phyloP scores from a whole-genome alignment of 1,140 invertebrate species.

The Lepidostoma basale region DNA sequence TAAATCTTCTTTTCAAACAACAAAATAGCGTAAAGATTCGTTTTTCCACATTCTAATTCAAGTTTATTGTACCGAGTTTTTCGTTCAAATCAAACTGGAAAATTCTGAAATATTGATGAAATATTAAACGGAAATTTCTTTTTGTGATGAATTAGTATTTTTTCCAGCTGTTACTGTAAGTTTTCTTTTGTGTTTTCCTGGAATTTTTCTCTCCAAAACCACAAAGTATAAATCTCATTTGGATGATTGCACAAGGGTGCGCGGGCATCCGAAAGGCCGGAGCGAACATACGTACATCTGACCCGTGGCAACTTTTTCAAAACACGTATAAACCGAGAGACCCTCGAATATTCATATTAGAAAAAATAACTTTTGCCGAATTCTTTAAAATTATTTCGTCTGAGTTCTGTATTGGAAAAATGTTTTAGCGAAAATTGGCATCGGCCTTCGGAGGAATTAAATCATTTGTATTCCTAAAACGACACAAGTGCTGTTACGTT shows the following conservation, averaged over 20 bases:
- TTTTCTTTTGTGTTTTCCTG: constrained; percentile 38
- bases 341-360: background rate
- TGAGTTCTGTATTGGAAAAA: background rate
- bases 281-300: constrained; percentile 26
- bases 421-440: constrained; percentile 1
- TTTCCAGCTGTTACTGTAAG: constrained; percentile 28
- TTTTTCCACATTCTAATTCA: too few relatives aligned
- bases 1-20: too few relatives aligned
- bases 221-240: constrained; percentile 46
- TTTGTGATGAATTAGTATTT: constrained; percentile 26
- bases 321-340: constrained; percentile 14
- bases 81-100: too few relatives aligned
- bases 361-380: constrained; percentile 3
- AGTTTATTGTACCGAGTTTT: too few relatives aligned
- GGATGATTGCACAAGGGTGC: constrained; percentile 44
- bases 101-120: too few relatives aligned
- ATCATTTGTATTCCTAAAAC: constrained; percentile 1
- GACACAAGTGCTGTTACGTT: background rate
- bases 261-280: constrained; percentile 36
- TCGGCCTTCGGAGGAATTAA: constrained; percentile 4
- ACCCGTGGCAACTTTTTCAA: constrained; percentile 10
- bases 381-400: constrained; percentile 1
- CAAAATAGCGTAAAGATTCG: too few relatives aligned
- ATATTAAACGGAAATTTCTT: background rate
- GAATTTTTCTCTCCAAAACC: constrained; percentile 37